These are phyloP conservation scores for Anser brachyrhynchus DNA, from an alignment of 2,113 vertebrate genomes.

Conservation along the genomic window DNA sequence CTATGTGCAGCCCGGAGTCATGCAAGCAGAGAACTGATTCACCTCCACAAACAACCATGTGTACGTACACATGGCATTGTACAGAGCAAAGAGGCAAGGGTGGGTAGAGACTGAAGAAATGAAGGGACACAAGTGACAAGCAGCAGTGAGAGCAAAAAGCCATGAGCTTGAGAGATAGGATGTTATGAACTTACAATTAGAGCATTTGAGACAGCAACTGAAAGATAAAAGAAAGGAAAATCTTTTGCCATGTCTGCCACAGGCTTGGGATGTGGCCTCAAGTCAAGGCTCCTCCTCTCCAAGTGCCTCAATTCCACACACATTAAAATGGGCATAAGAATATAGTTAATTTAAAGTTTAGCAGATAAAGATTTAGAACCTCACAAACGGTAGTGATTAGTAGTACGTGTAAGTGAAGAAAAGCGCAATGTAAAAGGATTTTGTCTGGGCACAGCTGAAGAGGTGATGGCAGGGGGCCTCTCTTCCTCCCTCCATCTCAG, in stretches of 20 bases:
- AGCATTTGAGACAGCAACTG: background rate
- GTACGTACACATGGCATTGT: accelerated
- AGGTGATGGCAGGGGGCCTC: background rate
- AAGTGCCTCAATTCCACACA: background rate
- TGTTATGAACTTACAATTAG: background rate
- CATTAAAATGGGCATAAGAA: background rate
- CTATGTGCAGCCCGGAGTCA: background rate
- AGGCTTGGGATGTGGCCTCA: background rate
- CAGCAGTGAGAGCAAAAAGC: background rate
- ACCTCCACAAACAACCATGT: accelerated
- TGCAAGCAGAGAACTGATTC: background rate
- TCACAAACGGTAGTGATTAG: background rate
- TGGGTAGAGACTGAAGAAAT: background rate
- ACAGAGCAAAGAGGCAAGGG: background rate
- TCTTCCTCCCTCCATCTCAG: background rate
- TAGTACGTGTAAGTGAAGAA: background rate
- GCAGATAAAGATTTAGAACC: background rate
- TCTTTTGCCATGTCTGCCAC: background rate
- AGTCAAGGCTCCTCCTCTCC: background rate
- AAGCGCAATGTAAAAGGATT: background rate
- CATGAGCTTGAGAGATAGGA: background rate
- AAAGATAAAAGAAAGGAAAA: background rate
- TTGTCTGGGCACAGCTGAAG: background rate
- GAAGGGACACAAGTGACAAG: background rate
- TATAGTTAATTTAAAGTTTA: background rate